Evolutionary conservation across 1,140 invertebrate species (phyloP), one percentile per base, ranked within the genome.

Genomic region (Sarcophaga peregrina): DNA sequence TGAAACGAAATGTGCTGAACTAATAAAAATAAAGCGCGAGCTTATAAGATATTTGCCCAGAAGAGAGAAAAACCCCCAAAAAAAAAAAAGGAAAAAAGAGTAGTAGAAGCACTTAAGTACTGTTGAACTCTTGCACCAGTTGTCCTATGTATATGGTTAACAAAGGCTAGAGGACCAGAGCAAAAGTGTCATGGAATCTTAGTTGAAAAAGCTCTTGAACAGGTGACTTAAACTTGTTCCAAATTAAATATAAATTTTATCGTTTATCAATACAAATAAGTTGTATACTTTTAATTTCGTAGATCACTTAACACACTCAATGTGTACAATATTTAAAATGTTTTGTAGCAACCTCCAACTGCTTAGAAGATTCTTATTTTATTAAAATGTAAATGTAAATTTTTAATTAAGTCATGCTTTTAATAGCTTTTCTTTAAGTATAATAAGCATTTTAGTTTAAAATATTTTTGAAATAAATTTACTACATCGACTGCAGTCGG

Each of bases 241-340:
- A 68, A 68, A 68, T 68, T 8, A 68, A 58, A 20, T 68, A 68
- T 68, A 68, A 68, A 17, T 20, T 68, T 68, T 68, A 68, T 68
- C 8, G n/a, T 68, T 68, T 20, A 25, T 37, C 25, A 68, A 68
- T 68, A 68, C 17, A 68, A 20, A 68, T 13, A 58, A n/a, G 13
- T 15, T 8, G 3, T 58, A 58, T 58, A 58, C 25, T 37, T 37
- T 37, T 37, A 37, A 37, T 37, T 37, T 4, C 25, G 4, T 37
- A 37, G 1, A 2, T 37, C 25, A 37, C 4, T 1, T 37, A 37
- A 37, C 25, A 37, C 25, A 37, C 4, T 2, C 25, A 37, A 4
- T 37, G 25, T 37, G 25, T 37, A 37, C 25, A 37, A 37, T 37
- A 37, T 37, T 37, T 37, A 37, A 37, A 2, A 37, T 1, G 25